phyloP scores from a whole-genome alignment of 2,113 vertebrate species.

The Mugil cephalus region DNA sequence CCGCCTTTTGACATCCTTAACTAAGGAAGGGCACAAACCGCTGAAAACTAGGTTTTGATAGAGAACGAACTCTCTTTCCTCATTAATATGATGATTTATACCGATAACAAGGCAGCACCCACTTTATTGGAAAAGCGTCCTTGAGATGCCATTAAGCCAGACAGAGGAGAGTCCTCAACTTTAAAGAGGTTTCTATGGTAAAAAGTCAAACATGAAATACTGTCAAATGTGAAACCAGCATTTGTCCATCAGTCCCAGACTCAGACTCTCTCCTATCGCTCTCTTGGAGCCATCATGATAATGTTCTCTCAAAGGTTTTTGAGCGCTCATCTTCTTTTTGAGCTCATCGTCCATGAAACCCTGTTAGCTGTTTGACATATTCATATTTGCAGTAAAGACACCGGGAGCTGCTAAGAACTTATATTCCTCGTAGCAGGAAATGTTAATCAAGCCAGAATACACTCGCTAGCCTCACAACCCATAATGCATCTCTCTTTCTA shows the following conservation, averaged over 20 bases:
- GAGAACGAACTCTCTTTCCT: neutral
- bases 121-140: neutral
- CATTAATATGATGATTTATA: neutral
- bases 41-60: neutral
- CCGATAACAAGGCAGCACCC: neutral
- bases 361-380: neutral
- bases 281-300: neutral
- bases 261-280: no score
- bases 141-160: neutral
- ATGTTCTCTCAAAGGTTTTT: neutral
- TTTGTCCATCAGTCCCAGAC: neutral
- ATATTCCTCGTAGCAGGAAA: neutral
- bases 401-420: neutral
- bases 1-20: neutral
- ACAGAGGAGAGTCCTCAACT: neutral
- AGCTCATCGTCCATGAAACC: neutral
- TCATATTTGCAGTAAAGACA: neutral
- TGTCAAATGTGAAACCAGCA: neutral
- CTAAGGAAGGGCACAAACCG: neutral
- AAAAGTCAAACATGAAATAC: neutral
- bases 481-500: neutral
- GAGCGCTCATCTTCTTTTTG: no score
- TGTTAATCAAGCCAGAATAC: no score
- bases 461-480: neutral
- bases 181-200: neutral